phyloP scores from a whole-genome alignment of 2,888 invertebrate species.

The Xanthorhoe spadicearia region DNA sequence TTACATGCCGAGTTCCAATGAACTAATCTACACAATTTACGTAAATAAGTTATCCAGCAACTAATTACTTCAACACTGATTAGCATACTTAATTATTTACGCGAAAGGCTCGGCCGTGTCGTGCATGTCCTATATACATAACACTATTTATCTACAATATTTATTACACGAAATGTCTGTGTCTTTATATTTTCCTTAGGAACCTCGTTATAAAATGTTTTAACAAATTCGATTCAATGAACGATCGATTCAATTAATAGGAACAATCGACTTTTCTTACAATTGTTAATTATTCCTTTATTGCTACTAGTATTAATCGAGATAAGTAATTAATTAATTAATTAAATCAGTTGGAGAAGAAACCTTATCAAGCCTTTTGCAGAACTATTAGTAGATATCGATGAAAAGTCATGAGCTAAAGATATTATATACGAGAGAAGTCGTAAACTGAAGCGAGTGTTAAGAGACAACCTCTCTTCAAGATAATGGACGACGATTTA shows the following conservation, averaged over 20 bases:
- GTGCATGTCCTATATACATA: conserved; percentile 36
- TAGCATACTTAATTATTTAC: conserved; percentile 34
- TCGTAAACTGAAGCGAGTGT: background rate
- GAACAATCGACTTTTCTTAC: too few relatives aligned
- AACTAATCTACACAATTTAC: conserved; percentile 18
- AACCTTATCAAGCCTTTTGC: too few relatives aligned
- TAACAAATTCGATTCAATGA: too few relatives aligned
- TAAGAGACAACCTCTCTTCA: conserved; percentile 35
- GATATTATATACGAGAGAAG: background rate
- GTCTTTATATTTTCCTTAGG: background rate
- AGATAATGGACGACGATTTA: conserved; percentile 60
- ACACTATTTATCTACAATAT: conserved; percentile 3
- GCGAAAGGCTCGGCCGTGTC: conserved; percentile 24
- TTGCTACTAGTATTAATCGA: too few relatives aligned
- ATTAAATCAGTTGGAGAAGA: too few relatives aligned
- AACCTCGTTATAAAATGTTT: background rate
- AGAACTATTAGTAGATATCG: too few relatives aligned
- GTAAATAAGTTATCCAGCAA: conserved; percentile 25
- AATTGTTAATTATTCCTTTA: too few relatives aligned
- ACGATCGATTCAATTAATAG: too few relatives aligned
- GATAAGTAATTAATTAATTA: too few relatives aligned
- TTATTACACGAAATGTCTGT: background rate
- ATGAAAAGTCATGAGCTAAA: background rate
- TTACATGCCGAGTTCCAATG: conserved; percentile 15
- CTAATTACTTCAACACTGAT: conserved; percentile 32